Evolutionary conservation across 2,113 vertebrate species (phyloP).

Genomic region (Siniperca knerii): DNA sequence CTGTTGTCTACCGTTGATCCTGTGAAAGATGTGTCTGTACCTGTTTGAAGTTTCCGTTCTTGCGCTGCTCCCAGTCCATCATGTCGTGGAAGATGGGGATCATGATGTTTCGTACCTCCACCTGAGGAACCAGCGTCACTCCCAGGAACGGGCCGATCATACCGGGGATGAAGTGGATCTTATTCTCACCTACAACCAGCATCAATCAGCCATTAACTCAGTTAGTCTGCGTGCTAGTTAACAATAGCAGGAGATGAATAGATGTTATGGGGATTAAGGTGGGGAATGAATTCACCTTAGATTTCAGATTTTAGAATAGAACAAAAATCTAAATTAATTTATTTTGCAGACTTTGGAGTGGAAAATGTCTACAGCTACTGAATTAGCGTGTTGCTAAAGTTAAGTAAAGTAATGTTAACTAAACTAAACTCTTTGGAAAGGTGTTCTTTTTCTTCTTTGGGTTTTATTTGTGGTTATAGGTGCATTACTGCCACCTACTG

Average conservation of each 20-base stretch:
- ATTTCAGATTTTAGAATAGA: background rate
- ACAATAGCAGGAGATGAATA: background rate
- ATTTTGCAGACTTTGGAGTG: background rate
- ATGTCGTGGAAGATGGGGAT: constrained; percentile 99
- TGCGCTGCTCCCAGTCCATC: constrained; percentile 99
- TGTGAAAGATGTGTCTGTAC: constrained; percentile 73
- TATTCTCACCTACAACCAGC: constrained; percentile 91
- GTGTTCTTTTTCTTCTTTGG: background rate
- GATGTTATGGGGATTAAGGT: background rate
- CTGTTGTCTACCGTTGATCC: constrained; percentile 82
- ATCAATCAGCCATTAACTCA: background rate
- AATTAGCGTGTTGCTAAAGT: background rate
- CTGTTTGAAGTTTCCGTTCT: constrained; percentile 99
- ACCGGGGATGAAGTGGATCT: constrained; percentile 97
- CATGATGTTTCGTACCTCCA: constrained; percentile 97
- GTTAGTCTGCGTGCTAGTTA: background rate
- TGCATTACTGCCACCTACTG: background rate
- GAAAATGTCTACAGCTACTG: background rate
- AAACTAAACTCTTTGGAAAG: background rate
- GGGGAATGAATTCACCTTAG: background rate
- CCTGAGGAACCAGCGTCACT: constrained; percentile 96
- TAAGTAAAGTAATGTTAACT: background rate
- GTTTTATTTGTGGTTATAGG: background rate
- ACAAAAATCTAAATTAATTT: too few species aligned
- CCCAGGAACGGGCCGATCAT: constrained; percentile 99